Conservation (phyloP, 53 echinoderm and acorn worm genomes). For the Astropecten irregularis region DNA sequence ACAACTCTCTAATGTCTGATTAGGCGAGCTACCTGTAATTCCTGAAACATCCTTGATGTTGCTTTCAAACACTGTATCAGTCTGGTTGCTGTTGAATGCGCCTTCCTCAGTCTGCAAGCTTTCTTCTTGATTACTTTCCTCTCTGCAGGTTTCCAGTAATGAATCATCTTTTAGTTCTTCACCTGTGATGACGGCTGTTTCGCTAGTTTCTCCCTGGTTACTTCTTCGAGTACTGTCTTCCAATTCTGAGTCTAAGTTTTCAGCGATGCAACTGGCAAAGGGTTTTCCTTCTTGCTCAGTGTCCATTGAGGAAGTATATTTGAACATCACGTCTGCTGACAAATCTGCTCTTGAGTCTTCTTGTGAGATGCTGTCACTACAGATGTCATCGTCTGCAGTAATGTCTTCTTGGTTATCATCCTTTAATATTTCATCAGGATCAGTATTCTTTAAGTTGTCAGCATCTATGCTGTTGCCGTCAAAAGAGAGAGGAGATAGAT, state of each 20-base stretch:
- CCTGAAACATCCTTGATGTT: background rate
- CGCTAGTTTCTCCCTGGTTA: background rate
- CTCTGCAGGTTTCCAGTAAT: background rate
- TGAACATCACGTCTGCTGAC: too few species aligned
- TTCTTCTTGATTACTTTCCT: background rate
- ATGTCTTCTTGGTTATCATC: background rate
- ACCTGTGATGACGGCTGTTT: background rate
- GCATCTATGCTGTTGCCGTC: background rate
- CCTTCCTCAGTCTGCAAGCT: background rate
- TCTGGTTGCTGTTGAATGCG: background rate
- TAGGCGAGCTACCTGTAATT: background rate
- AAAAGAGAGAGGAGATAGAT: too few species aligned
- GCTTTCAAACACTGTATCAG: background rate
- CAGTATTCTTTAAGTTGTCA: background rate
- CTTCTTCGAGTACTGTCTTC: background rate
- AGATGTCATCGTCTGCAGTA: background rate
- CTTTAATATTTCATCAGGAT: background rate
- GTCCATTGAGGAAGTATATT: too few species aligned
- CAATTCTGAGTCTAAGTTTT: too few species aligned
- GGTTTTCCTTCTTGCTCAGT: background rate
- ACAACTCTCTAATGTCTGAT: background rate
- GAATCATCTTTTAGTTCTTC: background rate
- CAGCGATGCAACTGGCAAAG: background rate
- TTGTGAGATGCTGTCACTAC: background rate
- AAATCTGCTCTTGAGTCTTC: background rate